These are phyloP conservation scores for Aquatica leii DNA, from an alignment of 2,888 invertebrate species.

Conservation along the genomic window DNA sequence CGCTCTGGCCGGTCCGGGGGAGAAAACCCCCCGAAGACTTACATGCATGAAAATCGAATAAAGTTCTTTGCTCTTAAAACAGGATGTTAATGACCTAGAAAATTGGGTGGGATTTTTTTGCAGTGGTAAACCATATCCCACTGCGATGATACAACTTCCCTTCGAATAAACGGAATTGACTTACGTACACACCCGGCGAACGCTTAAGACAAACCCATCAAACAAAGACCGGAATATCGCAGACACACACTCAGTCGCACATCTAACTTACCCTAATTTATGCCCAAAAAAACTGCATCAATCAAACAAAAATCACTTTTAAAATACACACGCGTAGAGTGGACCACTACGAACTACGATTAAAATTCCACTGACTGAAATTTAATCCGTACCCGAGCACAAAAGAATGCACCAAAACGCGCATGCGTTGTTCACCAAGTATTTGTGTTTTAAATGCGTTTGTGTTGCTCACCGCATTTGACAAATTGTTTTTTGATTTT, in stretches of 20 bases:
- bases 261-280: no score
- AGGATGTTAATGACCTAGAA: constrained; percentile 30
- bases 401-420: constrained; percentile 25
- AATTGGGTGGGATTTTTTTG: no score
- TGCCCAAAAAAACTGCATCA: no score
- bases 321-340: constrained; percentile 6
- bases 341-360: constrained; percentile 19
- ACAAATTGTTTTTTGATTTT: no score
- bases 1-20: neutral
- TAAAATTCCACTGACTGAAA: constrained; percentile 45
- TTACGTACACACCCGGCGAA: no score
- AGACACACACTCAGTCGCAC: no score
- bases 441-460: neutral
- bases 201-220: no score
- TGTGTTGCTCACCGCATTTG: neutral
- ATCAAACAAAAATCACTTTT: no score
- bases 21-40: constrained; percentile 7
- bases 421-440: constrained; percentile 5
- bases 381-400: constrained; percentile 38
- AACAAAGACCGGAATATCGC: no score
- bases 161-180: no score
- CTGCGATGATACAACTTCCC: no score
- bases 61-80: constrained; percentile 27
- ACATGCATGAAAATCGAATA: constrained; percentile 8
- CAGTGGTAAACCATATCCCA: no score